Evolutionary conservation across 1,140 invertebrate species (phyloP).

Genomic region (Gonioctena quinquepunctata): DNA sequence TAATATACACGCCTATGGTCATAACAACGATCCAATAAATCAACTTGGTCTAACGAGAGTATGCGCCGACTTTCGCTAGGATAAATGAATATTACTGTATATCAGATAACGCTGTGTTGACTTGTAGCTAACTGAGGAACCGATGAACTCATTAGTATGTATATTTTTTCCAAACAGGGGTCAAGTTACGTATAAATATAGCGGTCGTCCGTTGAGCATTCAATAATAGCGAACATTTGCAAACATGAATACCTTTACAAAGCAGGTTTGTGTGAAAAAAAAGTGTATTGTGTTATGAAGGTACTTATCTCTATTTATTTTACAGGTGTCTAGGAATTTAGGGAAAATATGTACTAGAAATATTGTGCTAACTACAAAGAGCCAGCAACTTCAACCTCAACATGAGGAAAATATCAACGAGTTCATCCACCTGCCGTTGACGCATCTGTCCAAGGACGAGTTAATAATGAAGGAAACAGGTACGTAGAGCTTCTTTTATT

Average conservation of each 20-base stretch:
- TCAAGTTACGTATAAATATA: background rate
- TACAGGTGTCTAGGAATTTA: background rate
- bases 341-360: background rate
- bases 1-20: no score
- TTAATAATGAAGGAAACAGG: constrained; percentile 78
- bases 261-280: background rate
- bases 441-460: constrained; percentile 76
- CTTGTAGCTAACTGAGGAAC: no score
- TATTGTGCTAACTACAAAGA: background rate
- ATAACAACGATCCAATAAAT: no score
- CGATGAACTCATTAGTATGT: background rate
- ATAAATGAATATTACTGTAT: no score
- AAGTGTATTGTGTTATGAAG: no score
- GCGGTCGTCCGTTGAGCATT: background rate
- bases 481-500: no score
- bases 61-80: no score
- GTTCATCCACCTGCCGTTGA: constrained; percentile 60
- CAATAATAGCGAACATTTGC: background rate
- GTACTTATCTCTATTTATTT: no score
- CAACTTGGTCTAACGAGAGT: no score
- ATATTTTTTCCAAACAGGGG: background rate
- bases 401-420: constrained; percentile 35
- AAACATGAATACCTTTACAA: background rate
- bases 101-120: no score
- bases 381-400: constrained; percentile 37